These are phyloP conservation scores for Sceliomorpha sp. DNA, from an alignment of 2,888 invertebrate genomes.

Conservation along the genomic window DNA sequence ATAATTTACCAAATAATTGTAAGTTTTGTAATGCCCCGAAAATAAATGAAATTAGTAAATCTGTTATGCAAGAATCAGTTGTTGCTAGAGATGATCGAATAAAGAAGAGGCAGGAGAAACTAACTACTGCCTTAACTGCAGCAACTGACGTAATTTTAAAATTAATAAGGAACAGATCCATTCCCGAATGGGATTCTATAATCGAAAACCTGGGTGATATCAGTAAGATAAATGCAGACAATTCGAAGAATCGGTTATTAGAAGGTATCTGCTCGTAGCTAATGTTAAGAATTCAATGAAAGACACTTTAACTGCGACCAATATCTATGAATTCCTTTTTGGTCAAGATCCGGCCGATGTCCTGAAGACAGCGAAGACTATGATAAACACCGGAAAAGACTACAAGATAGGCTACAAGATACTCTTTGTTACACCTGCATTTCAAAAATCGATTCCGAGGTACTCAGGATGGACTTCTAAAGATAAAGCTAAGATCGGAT, in stretches of 20 bases:
- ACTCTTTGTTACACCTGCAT: not conserved
- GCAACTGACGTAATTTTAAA: not conserved
- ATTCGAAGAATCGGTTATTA: slow-evolving; percentile 26
- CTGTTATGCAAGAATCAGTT: slow-evolving; percentile 2
- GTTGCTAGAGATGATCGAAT: slow-evolving; percentile 17
- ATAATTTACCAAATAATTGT: too few species aligned
- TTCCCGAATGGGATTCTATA: too few species aligned
- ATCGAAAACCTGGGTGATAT: too few species aligned
- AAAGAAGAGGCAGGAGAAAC: slow-evolving; percentile 13
- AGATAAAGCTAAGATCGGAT: not conserved
- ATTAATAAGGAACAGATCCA: too few species aligned
- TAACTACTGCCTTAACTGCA: slow-evolving; percentile 6
- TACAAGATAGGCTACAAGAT: slow-evolving; percentile 21
- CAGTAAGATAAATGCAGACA: slow-evolving; percentile 36
- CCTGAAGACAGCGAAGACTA: too few species aligned
- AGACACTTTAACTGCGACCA: slow-evolving; percentile 15
- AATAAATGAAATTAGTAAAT: not conserved
- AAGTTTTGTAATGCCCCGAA: not conserved
- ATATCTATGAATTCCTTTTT: slow-evolving; percentile 27
- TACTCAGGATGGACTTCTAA: not conserved
- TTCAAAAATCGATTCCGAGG: slow-evolving; percentile 3
- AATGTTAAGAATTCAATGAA: slow-evolving; percentile 21
- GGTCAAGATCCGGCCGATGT: slow-evolving; percentile 25
- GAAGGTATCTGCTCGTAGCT: slow-evolving; percentile 20
- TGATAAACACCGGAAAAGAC: slow-evolving; percentile 16